A percentile compares a stretch with the other conserved stretches of the same genome.
phyloP scores from a whole-genome alignment of 2,113 vertebrate genomes.

The Anoura caudifer region DNA sequence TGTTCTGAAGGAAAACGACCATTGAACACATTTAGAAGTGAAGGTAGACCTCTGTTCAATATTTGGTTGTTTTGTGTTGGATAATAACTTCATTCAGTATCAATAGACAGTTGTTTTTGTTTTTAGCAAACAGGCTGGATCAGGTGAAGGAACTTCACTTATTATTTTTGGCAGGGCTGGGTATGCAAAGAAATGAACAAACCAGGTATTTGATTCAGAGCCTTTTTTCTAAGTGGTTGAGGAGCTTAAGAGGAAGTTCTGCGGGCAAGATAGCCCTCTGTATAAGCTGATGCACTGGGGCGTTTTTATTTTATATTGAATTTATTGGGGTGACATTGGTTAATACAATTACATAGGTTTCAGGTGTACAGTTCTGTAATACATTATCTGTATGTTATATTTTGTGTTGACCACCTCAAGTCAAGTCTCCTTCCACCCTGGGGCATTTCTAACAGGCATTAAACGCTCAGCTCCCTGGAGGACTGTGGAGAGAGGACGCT shows the following conservation, averaged over 20 bases:
- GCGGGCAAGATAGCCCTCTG: neutral
- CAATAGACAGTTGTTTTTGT: neutral
- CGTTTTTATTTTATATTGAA: neutral
- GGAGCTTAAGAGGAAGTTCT: neutral
- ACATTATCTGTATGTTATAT: too few species aligned
- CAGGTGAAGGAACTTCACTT: neutral
- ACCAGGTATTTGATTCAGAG: neutral
- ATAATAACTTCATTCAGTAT: slow-evolving; percentile 8
- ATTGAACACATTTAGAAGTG: slow-evolving; percentile 5
- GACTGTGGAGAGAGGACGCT: neutral
- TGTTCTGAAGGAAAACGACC: slow-evolving; percentile 49
- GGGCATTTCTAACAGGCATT: neutral
- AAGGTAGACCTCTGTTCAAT: neutral
- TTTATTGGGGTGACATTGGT: too few species aligned
- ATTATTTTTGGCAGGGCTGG: neutral
- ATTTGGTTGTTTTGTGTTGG: slow-evolving; percentile 31
- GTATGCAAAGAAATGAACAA: neutral
- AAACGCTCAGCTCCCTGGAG: neutral
- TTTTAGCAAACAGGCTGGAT: slow-evolving; percentile 11
- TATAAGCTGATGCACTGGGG: neutral
- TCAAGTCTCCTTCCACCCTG: neutral
- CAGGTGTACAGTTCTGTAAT: too few species aligned
- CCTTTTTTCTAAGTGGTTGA: neutral
- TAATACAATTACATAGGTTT: too few species aligned
- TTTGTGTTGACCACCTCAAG: too few species aligned